Evolutionary conservation across 2,888 invertebrate genomes (phyloP).

Genomic region (Lepetodrilus schrolli): DNA sequence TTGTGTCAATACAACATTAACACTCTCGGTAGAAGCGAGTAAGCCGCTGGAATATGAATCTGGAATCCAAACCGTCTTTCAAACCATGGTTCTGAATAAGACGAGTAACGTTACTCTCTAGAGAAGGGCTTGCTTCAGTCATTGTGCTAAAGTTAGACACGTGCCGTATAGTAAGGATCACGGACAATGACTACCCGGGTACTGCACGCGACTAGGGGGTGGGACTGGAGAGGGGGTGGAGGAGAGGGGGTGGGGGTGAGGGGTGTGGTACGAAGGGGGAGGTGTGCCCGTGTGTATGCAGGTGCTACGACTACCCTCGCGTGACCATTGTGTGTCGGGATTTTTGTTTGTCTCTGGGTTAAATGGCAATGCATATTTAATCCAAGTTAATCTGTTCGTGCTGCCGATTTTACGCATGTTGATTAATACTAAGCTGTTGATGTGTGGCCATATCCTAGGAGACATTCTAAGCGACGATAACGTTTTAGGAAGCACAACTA

Average conservation of each 20-base stretch:
- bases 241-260: not conserved
- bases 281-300: no score
- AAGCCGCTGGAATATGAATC: no score
- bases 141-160: not conserved
- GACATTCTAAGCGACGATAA: not conserved
- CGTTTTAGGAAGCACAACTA: not conserved
- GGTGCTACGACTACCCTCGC: no score
- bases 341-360: not conserved
- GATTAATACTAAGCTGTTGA: not conserved
- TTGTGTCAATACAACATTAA: slow-evolving; percentile 16
- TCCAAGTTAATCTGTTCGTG: not conserved
- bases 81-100: no score
- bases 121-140: not conserved
- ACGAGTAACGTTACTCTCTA: not conserved
- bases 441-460: not conserved
- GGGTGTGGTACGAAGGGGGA: no score
- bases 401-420: not conserved
- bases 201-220: slow-evolving; percentile 1
- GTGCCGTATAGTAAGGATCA: not conserved
- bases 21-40: no score
- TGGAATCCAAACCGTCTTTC: no score
- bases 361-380: not conserved
- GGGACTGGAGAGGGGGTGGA: not conserved
- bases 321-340: no score
- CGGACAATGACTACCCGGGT: slow-evolving; percentile 10